Evolutionary conservation across 2,888 invertebrate genomes (phyloP).

Genomic region (Endotricha flammealis): DNA sequence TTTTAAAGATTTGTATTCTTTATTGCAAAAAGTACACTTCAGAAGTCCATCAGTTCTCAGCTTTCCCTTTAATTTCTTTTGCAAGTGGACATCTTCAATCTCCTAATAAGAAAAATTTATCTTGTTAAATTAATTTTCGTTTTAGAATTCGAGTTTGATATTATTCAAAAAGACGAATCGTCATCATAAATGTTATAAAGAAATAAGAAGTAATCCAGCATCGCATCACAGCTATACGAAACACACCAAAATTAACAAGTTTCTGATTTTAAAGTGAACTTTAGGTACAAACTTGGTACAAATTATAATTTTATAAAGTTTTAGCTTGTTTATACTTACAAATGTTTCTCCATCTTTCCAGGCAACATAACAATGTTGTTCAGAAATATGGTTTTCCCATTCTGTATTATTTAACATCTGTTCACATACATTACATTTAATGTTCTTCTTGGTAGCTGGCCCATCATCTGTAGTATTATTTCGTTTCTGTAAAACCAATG

Average conservation of each 20-base stretch:
- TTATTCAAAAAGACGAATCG: too few relatives aligned
- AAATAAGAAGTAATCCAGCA: too few relatives aligned
- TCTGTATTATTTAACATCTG: conserved; percentile 26
- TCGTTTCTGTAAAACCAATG: conserved; percentile 4
- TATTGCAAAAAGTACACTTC: conserved; percentile 37
- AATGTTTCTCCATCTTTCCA: conserved; percentile 33
- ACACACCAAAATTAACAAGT: too few relatives aligned
- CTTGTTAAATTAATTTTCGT: too few relatives aligned
- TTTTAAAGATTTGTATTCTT: conserved; percentile 24
- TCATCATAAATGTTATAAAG: too few relatives aligned
- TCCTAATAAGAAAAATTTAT: conserved; percentile 35
- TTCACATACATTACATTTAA: conserved; percentile 41
- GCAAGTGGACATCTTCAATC: conserved; percentile 28
- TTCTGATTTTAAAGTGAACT: too few relatives aligned
- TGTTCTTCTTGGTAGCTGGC: conserved; percentile 20
- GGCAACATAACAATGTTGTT: conserved; percentile 37
- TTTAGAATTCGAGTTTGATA: too few relatives aligned
- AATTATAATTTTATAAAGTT: too few relatives aligned
- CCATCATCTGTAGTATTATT: neutral
- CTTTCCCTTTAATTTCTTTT: conserved; percentile 27
- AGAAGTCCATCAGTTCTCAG: conserved; percentile 25
- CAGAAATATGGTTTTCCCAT: conserved; percentile 38
- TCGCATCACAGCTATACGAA: too few relatives aligned
- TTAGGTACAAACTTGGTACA: too few relatives aligned
- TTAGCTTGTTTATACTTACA: too few relatives aligned